Evolutionary conservation across 30 jellyfish, hydroid and myxozoan genomes (phyloP).

Genomic region (Mastigias papua): DNA sequence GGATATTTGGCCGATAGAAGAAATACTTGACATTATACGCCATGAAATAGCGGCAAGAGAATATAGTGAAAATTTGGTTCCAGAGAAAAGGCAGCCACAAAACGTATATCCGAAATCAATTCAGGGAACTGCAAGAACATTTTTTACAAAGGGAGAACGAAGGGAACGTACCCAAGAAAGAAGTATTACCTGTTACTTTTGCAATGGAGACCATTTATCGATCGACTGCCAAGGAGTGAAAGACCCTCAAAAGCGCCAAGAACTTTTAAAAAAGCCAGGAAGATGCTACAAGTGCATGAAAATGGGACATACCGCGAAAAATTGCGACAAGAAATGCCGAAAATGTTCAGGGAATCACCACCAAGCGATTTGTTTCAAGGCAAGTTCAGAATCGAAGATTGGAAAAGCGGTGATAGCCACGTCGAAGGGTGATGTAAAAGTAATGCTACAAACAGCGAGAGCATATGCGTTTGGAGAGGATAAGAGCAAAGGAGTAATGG

Average conservation of each 20-base stretch:
- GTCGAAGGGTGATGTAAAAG: no score
- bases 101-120: background rate
- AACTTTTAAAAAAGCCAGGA: conserved; percentile 19
- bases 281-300: conserved; percentile 49
- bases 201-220: conserved; percentile 45
- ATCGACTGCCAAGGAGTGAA: conserved; percentile 22
- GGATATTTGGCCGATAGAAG: conserved; percentile 53
- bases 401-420: no score
- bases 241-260: conserved; percentile 22
- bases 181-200: conserved; percentile 14
- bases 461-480: conserved; percentile 30
- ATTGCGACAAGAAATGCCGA: conserved; percentile 13
- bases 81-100: background rate
- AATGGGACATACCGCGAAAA: conserved; percentile 41
- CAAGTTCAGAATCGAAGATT: no score
- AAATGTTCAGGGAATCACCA: conserved; percentile 19
- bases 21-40: conserved; percentile 5
- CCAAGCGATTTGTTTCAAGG: conserved; percentile 16
- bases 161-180: no score
- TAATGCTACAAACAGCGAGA: conserved; percentile 11
- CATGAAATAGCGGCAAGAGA: conserved; percentile 68
- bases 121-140: conserved; percentile 32
- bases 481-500: background rate
- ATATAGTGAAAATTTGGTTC: conserved; percentile 7
- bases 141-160: conserved; percentile 21